These are phyloP conservation scores for Protonemura montana DNA, from an alignment of 2,888 invertebrate genomes.

Conservation along the genomic window DNA sequence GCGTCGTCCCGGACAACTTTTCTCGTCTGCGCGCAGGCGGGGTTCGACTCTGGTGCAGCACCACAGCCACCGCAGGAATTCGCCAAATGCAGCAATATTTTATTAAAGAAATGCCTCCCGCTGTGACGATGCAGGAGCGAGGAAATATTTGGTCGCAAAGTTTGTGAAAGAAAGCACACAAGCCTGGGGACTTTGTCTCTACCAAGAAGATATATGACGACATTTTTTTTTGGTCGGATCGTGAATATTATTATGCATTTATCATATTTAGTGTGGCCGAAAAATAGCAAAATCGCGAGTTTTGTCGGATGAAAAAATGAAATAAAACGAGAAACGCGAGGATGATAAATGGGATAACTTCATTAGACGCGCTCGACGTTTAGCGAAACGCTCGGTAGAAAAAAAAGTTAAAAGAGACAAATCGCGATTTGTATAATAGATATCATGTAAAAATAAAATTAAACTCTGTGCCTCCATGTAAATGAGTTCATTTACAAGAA, in stretches of 20 bases:
- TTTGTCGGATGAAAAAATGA: conserved; percentile 40
- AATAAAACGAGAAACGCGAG: conserved; percentile 31
- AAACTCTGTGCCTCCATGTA: conserved; percentile 20
- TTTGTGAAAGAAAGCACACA: conserved; percentile 25
- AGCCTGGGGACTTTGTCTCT: conserved; percentile 37
- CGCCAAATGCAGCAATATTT: conserved; percentile 19
- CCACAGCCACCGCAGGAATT: background rate
- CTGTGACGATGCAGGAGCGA: background rate
- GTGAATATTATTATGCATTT: conserved; percentile 41
- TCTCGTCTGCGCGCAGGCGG: background rate
- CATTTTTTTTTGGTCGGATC: conserved; percentile 39
- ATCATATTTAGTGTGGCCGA: conserved; percentile 42
- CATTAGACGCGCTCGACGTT: conserved; percentile 35
- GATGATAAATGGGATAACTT: conserved; percentile 32
- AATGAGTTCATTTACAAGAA: conserved; percentile 37
- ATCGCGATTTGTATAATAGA: conserved; percentile 41
- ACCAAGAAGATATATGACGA: conserved; percentile 37
- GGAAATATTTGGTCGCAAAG: conserved; percentile 13
- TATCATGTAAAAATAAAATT: conserved; percentile 38
- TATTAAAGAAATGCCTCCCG: conserved; percentile 26
- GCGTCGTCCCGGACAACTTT: background rate
- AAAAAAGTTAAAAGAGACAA: conserved; percentile 38
- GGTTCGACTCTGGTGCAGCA: no score
- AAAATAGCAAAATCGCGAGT: conserved; percentile 43
- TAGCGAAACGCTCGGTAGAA: conserved; percentile 7